Evolutionary conservation across 2,888 invertebrate genomes (phyloP).

Genomic region (Drosophila nr. medialis): DNA sequence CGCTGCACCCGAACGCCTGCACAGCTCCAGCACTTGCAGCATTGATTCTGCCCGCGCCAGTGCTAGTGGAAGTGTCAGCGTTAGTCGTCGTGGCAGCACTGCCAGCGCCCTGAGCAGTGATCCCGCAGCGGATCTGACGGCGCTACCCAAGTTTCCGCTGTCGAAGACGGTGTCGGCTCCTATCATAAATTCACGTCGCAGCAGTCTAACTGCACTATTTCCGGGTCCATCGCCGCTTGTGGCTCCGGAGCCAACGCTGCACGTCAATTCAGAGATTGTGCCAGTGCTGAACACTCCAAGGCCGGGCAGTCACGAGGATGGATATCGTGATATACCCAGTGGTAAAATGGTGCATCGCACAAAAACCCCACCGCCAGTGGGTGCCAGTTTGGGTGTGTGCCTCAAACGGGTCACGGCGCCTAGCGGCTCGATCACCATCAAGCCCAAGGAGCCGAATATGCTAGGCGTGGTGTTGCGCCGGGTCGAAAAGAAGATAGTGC

Average conservation of each 20-base stretch:
- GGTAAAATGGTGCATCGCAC: constrained; percentile 78
- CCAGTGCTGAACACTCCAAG: constrained; percentile 43
- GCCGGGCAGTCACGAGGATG: constrained; percentile 58
- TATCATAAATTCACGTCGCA: constrained; percentile 72
- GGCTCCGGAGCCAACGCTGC: constrained; percentile 71
- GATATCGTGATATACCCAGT: constrained; percentile 74
- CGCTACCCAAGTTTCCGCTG: constrained; percentile 78
- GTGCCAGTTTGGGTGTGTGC: constrained; percentile 82
- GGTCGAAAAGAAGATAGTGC: constrained; percentile 83
- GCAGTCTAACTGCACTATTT: constrained; percentile 74
- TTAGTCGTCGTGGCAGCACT: constrained; percentile 74
- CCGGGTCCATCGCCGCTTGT: constrained; percentile 80
- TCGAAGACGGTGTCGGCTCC: constrained; percentile 81
- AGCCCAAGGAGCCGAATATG: constrained; percentile 82
- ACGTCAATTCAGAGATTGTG: constrained; percentile 71
- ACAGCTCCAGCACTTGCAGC: constrained; percentile 78
- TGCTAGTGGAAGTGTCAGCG: constrained; percentile 36
- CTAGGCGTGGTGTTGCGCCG: constrained; percentile 84
- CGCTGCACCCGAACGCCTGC: constrained; percentile 77
- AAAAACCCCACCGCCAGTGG: constrained; percentile 84
- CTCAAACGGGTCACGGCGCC: constrained; percentile 83
- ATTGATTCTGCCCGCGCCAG: constrained; percentile 66
- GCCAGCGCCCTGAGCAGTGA: constrained; percentile 62
- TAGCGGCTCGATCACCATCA: constrained; percentile 79
- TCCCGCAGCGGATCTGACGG: constrained; percentile 28